Evolutionary conservation across 2,797 vertebrate genomes (phyloP).

Genomic region (Balearica regulorum): DNA sequence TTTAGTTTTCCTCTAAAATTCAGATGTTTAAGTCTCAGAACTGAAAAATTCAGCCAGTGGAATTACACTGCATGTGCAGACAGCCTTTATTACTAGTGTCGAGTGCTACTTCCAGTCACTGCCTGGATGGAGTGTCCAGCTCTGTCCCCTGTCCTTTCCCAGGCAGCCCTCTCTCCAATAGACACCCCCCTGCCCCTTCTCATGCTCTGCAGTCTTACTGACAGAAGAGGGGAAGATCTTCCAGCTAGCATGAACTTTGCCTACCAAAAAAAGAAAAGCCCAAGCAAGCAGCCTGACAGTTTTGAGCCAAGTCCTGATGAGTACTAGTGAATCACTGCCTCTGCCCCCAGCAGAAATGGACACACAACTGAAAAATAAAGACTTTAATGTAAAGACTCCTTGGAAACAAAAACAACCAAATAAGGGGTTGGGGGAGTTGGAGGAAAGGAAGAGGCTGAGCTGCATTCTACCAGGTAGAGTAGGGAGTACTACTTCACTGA

Average conservation of each 20-base stretch:
- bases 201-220: neutral
- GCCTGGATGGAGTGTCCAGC: neutral
- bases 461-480: neutral
- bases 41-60: neutral
- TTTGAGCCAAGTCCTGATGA: neutral
- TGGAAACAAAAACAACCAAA: neutral
- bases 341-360: neutral
- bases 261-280: neutral
- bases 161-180: neutral
- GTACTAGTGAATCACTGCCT: neutral
- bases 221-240: neutral
- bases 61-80: neutral
- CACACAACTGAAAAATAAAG: conserved; percentile 53
- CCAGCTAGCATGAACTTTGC: neutral
- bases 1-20: neutral
- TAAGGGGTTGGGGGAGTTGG: neutral
- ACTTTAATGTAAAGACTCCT: conserved; percentile 62
- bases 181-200: neutral
- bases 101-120: neutral
- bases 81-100: neutral
- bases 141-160: neutral
- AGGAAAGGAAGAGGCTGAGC: neutral
- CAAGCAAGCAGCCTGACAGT: neutral
- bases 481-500: neutral
- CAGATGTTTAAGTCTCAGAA: neutral